A percentile compares a stretch with the other conserved stretches of the same genome.
Conservation (phyloP, 2,888 invertebrate genomes). For the Exocentrus adspersus region DNA sequence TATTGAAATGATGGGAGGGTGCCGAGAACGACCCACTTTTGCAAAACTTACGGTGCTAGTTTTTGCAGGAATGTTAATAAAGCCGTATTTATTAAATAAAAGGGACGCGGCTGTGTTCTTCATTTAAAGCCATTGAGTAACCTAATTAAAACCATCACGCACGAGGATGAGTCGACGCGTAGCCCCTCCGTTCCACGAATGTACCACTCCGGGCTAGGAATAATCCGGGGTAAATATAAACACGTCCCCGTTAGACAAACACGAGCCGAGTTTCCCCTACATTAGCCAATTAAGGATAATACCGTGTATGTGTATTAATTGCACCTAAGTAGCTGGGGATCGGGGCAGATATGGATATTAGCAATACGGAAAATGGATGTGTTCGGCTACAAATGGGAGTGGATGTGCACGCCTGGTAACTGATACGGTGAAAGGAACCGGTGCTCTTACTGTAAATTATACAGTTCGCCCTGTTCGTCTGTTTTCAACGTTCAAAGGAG, state of each 20-base stretch:
- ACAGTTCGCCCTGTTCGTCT: no score
- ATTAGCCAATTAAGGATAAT: conserved; percentile 48
- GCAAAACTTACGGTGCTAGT: no score
- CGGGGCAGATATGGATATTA: conserved; percentile 22
- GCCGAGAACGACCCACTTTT: no score
- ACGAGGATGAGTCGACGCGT: conserved; percentile 35
- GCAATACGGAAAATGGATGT: conserved; percentile 2
- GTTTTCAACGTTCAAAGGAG: no score
- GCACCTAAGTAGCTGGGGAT: conserved; percentile 33
- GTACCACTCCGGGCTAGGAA: conserved; percentile 35
- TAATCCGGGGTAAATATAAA: conserved; percentile 35
- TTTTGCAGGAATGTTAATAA: background rate
- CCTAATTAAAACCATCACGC: conserved; percentile 45
- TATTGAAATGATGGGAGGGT: no score
- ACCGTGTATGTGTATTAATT: conserved; percentile 45
- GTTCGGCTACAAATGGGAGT: background rate
- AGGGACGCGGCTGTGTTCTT: conserved; percentile 6
- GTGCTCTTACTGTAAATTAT: no score
- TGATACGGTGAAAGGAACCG: no score
- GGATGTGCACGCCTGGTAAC: background rate
- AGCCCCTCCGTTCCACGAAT: conserved; percentile 32
- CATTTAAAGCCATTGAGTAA: conserved; percentile 31
- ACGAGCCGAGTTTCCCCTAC: conserved; percentile 46
- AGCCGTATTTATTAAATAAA: background rate
- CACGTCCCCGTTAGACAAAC: conserved; percentile 25